A percentile compares a stretch with the other conserved stretches of the same genome.
These are phyloP conservation scores for Spodoptera frugiperda DNA, from an alignment of 1,140 invertebrate species.

Conservation along the genomic window DNA sequence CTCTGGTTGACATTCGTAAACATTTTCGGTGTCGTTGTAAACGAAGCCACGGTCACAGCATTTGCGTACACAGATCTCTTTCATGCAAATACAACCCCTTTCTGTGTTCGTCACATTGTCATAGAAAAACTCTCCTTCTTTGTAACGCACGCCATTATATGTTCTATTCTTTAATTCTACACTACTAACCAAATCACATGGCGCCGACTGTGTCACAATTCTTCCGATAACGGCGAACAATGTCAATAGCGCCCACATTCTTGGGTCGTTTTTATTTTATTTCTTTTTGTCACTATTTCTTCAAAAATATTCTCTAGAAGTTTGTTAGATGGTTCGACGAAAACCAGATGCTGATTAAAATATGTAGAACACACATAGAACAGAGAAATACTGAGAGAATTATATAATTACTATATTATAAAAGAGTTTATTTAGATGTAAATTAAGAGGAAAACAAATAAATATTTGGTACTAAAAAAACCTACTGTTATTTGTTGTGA, in stretches of 20 bases:
- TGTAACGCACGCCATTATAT: conserved; percentile 54
- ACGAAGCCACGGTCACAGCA: conserved; percentile 60
- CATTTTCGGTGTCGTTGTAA: background rate
- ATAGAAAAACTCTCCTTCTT: conserved; percentile 56
- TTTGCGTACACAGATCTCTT: conserved; percentile 59
- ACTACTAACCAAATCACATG: background rate
- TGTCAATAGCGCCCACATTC: conserved; percentile 5
- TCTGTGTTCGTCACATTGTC: conserved; percentile 51
- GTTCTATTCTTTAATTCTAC: background rate
- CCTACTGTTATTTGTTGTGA: too few species aligned
- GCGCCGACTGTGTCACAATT: background rate
- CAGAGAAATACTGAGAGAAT: too few species aligned
- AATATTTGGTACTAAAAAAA: too few species aligned
- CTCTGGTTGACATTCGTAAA: background rate
- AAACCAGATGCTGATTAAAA: too few species aligned
- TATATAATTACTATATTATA: too few species aligned
- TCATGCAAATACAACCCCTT: conserved; percentile 61
- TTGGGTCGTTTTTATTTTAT: background rate
- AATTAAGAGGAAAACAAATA: too few species aligned
- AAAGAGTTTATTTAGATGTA: too few species aligned
- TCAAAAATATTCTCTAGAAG: too few species aligned
- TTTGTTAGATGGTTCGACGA: too few species aligned
- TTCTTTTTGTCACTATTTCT: background rate
- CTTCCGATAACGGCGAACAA: background rate
- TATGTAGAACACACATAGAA: too few species aligned